These are phyloP conservation scores for Enoplolaimus lenunculus DNA, from an alignment of 2,888 invertebrate species.

Conservation along the genomic window DNA sequence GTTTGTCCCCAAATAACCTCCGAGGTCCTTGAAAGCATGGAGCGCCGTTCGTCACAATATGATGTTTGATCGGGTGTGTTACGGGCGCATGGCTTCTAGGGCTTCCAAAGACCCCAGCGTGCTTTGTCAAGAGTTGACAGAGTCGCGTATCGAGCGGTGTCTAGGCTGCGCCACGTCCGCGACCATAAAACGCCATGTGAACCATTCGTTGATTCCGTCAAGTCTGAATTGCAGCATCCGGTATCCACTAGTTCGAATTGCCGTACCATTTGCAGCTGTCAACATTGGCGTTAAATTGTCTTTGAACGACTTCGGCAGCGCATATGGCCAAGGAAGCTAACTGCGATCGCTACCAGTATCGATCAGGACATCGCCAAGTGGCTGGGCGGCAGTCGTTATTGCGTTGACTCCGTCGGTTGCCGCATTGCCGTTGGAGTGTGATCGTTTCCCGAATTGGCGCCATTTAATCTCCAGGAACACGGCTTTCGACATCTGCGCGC, in stretches of 20 bases:
- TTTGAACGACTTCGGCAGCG: not conserved
- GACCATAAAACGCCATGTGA: not conserved
- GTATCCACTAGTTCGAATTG: not conserved
- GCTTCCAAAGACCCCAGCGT: not conserved
- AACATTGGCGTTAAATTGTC: not conserved
- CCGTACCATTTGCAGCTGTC: not conserved
- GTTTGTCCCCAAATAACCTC: not conserved
- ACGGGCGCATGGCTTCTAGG: not conserved
- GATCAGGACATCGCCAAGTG: not conserved
- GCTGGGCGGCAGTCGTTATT: not conserved
- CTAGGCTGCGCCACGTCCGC: not conserved
- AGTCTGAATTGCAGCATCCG: not conserved
- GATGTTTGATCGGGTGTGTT: not conserved
- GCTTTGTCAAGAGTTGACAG: not conserved
- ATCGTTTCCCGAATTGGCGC: not conserved
- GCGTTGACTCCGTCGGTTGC: not conserved
- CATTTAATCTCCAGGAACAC: not conserved
- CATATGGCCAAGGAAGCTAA: not conserved
- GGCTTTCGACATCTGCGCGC: not conserved
- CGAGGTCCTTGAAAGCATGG: not conserved
- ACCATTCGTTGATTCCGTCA: not conserved
- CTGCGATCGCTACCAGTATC: not conserved
- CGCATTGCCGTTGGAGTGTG: not conserved
- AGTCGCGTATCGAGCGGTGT: not conserved
- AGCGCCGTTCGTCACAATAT: not conserved